phyloP scores from a whole-genome alignment of 1,140 invertebrate species.

The Venturia canescens region DNA sequence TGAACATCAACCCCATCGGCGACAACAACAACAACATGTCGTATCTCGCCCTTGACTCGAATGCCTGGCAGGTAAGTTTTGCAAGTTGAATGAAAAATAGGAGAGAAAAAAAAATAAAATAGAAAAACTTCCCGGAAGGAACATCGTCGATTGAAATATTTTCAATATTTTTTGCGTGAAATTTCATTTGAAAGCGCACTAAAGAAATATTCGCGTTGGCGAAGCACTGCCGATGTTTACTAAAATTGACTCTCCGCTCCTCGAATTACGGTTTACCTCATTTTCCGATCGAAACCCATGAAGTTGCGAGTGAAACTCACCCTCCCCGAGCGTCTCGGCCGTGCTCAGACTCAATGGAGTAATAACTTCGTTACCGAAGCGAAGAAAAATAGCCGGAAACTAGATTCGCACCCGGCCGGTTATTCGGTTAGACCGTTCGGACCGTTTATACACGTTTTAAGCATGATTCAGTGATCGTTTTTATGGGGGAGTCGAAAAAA shows the following conservation, averaged over 20 bases:
- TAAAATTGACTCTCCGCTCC: neutral
- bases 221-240: neutral
- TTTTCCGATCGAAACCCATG: conserved; percentile 3
- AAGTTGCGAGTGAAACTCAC: neutral
- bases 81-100: no score
- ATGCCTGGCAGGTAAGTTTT: conserved; percentile 74
- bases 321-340: neutral
- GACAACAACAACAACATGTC: conserved; percentile 72
- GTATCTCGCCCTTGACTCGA: conserved; percentile 75
- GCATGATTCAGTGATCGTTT: neutral
- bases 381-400: conserved; percentile 45
- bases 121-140: no score
- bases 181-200: neutral
- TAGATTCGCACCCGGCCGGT: conserved; percentile 52
- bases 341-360: conserved; percentile 4
- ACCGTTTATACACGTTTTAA: neutral
- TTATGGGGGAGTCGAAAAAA: neutral
- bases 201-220: neutral
- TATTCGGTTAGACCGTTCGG: conserved; percentile 58
- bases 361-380: conserved; percentile 44
- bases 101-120: neutral
- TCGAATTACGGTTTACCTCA: neutral
- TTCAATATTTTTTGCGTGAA: neutral
- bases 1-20: conserved; percentile 63
- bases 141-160: no score